A percentile compares a stretch with the other conserved stretches of the same genome.
phyloP scores from a whole-genome alignment of 2,113 vertebrate genomes.

The Girardinichthys multiradiatus region DNA sequence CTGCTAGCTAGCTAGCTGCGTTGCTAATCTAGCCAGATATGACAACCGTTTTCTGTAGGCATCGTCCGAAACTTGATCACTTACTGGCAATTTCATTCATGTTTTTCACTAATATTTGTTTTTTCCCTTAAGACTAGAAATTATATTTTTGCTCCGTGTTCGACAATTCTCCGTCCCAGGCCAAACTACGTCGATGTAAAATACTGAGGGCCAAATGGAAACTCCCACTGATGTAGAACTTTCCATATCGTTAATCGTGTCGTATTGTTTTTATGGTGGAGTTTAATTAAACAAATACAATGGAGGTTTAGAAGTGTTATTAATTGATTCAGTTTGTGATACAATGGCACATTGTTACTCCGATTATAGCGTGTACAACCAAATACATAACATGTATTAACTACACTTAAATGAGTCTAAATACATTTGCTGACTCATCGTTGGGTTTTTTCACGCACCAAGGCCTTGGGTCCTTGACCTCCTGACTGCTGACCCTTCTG shows the following conservation, averaged over 20 bases:
- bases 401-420: neutral
- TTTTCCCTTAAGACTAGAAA: neutral
- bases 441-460: neutral
- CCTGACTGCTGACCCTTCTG: too few species aligned
- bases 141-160: neutral
- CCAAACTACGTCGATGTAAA: conserved; percentile 41
- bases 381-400: neutral
- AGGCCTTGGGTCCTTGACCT: too few species aligned
- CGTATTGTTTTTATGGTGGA: neutral
- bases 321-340: neutral
- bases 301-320: neutral
- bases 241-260: neutral
- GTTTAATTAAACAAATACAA: neutral
- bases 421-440: neutral
- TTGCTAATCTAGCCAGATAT: conserved; percentile 38
- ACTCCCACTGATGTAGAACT: neutral
- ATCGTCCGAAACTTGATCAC: conserved; percentile 9
- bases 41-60: conserved; percentile 49
- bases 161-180: conserved; percentile 19
- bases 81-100: neutral
- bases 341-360: neutral
- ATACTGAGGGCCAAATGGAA: conserved; percentile 44
- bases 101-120: neutral
- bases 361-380: too few species aligned
- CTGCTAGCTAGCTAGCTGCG: conserved; percentile 24